Percentiles rank a stretch among this genome's conserved stretches.
Evolutionary conservation across 37 sponge, comb jelly and placozoan species (phyloP).

Genomic region (Petrosia ficiformis): DNA sequence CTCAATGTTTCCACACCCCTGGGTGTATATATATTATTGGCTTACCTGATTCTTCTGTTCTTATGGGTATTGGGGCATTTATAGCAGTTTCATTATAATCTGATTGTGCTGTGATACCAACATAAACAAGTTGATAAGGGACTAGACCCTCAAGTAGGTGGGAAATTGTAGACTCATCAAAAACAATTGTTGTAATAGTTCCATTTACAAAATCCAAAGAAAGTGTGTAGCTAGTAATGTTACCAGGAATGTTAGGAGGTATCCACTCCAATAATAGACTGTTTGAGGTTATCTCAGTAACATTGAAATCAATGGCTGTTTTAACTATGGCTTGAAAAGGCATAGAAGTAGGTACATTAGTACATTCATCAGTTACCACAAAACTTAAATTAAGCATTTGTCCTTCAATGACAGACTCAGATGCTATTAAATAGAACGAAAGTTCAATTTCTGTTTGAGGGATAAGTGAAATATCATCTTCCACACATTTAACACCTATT

Average conservation of each 20-base stretch:
- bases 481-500: neutral
- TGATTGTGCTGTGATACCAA: neutral
- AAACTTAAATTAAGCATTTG: neutral
- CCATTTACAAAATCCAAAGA: neutral
- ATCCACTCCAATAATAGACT: neutral
- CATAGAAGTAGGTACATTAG: neutral
- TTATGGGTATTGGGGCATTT: neutral
- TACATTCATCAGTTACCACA: neutral
- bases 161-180: neutral
- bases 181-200: neutral
- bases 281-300: neutral
- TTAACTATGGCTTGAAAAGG: neutral
- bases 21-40: no score
- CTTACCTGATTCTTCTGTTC: neutral
- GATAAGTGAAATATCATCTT: neutral
- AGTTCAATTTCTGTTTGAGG: neutral
- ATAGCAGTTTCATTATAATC: neutral
- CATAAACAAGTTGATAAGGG: neutral
- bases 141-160: neutral
- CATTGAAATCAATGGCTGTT: neutral
- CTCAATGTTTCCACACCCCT: no score
- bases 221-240: neutral
- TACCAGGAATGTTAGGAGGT: neutral
- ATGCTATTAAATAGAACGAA: neutral
- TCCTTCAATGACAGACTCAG: neutral